Evolutionary conservation across 2,888 invertebrate genomes (phyloP), one percentile per base, ranked within the genome.

Genomic region (Phlogophora meticulosa): DNA sequence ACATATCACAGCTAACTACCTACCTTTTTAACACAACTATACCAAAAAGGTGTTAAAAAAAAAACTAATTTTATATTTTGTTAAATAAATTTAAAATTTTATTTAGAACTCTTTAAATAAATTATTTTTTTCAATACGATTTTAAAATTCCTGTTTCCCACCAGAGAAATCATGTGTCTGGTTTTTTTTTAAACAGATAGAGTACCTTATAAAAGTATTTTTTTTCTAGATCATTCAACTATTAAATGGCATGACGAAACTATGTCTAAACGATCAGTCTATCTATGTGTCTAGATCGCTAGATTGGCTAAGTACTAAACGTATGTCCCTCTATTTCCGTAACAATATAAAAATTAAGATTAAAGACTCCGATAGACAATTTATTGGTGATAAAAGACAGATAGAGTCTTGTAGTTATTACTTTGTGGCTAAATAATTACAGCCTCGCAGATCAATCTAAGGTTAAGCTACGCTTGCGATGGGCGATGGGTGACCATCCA

Each of bases 1-100:
- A 81, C 81, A 82, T 81, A 83, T 76, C 75, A 72, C 61, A 63
- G 48, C 67, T 78, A 78, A 74, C 79, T 85, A 77, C 78, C 65
- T 81, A 82, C 76, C 74, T 82, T 82, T 49, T 48, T n/a, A 22
- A 53, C n/a, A 36, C 43, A 32, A 64, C 62, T 48, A 22, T 43
- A 36, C 9, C 32, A 36, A 40, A 74, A 65, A 24, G 20, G 2
- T 20, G 42, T 20, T 17, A 7, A 2, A 20, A n/a, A 40, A 28
- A 43, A 55, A 56, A 55, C 38, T 20, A 20, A 4, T 24, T 43
- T 49, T 2, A 36, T 46, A 42, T 13, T 7, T 17, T n/a, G n/a
- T n/a, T n/a, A n/a, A n/a, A n/a, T 3, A 53, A 67, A 43, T n/a
- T 13, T n/a, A 28, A 34, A 13, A 20, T 13, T 13, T 22, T 36